A percentile compares a stretch with the other conserved stretches of the same genome.
phyloP scores from a whole-genome alignment of 2,113 vertebrate species.

The Cyanoliseus patagonus region DNA sequence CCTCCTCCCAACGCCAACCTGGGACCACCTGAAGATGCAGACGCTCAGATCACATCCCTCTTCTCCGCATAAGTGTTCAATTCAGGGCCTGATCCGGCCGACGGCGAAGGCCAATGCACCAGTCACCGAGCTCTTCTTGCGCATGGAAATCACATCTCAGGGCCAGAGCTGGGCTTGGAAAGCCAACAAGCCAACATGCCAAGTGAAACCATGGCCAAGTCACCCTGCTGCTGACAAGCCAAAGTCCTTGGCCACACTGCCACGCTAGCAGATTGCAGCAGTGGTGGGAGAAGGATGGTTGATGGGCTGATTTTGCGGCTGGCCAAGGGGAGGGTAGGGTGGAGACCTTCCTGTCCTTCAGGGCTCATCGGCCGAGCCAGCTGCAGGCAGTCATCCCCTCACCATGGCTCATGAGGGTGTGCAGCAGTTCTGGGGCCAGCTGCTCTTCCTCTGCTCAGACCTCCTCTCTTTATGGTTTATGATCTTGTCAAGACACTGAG shows the following conservation, averaged over 20 bases:
- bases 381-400: rapidly evolving
- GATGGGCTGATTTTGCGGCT: not conserved
- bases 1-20: not conserved
- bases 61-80: not conserved
- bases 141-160: not conserved
- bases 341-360: not conserved
- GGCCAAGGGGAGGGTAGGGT: not conserved
- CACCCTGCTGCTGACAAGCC: not conserved
- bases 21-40: not conserved
- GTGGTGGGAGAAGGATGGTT: not conserved
- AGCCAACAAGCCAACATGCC: not conserved
- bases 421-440: not conserved
- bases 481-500: not conserved
- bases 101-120: rapidly evolving
- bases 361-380: not conserved
- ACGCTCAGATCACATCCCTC: not conserved
- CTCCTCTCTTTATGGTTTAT: not conserved
- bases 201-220: not conserved
- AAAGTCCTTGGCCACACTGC: not conserved
- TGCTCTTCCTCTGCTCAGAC: not conserved
- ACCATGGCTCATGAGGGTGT: not conserved
- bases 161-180: not conserved
- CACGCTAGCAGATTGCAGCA: not conserved
- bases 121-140: not conserved
- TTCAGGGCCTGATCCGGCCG: not conserved